Evolutionary conservation across 2,113 vertebrate species (phyloP).

Genomic region (Hyaena hyaena): DNA sequence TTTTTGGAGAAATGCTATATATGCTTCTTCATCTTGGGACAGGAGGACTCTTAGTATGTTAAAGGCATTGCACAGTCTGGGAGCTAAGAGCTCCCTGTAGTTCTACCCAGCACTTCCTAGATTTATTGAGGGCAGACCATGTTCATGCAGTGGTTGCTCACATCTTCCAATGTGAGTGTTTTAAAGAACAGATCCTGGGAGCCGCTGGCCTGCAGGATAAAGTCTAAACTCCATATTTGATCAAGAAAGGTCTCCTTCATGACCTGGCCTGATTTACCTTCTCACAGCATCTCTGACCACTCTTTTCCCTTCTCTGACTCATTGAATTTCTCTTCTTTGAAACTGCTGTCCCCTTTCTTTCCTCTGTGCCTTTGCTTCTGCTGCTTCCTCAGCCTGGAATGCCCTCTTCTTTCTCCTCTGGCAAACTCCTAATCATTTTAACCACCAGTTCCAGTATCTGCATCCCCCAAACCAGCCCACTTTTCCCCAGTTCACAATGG

Average conservation of each 20-base stretch:
- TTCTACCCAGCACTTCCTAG: neutral
- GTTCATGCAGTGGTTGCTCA: neutral
- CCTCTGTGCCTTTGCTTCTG: neutral
- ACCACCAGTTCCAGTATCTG: neutral
- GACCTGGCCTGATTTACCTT: neutral
- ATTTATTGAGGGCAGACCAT: neutral
- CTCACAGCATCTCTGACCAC: neutral
- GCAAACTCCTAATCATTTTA: neutral
- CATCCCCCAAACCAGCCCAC: rapidly evolving
- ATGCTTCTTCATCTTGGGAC: neutral
- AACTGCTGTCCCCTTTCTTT: neutral
- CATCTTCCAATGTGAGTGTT: neutral
- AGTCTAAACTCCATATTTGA: neutral
- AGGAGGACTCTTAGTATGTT: neutral
- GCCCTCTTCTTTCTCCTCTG: neutral
- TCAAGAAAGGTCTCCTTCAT: neutral
- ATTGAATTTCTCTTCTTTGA: neutral
- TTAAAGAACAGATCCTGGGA: neutral
- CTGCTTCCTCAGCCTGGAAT: neutral
- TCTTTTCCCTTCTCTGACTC: neutral
- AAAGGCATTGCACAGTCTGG: neutral
- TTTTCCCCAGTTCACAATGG: neutral
- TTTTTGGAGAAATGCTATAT: neutral
- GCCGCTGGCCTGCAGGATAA: neutral
- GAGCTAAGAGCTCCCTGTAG: neutral